Evolutionary conservation across 2,797 vertebrate species (phyloP).

Genomic region (Heliangelus exortis): DNA sequence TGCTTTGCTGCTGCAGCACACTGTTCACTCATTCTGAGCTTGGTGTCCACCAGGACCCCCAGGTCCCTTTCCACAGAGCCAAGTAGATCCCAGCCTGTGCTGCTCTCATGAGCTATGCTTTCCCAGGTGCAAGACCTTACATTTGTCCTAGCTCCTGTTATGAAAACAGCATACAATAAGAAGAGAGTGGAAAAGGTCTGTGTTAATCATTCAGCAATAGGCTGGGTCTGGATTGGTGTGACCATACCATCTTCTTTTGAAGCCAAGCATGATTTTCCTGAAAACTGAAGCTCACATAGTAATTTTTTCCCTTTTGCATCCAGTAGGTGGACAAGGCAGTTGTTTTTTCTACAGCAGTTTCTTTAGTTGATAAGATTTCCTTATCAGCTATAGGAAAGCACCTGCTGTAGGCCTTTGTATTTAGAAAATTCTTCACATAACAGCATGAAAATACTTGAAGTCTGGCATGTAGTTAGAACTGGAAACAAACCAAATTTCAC

Average conservation of each 20-base stretch:
- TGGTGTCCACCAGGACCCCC: too few species aligned
- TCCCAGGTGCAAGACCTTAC: too few species aligned
- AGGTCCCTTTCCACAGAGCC: too few species aligned
- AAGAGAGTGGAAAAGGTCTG: conserved; percentile 52
- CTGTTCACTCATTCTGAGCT: too few species aligned
- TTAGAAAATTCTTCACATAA: conserved; percentile 52
- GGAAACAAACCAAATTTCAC: conserved; percentile 59
- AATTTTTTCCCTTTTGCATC: conserved; percentile 3
- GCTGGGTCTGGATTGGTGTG: background rate
- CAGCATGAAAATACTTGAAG: conserved; percentile 65
- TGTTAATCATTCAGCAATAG: conserved; percentile 36
- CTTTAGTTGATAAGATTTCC: background rate
- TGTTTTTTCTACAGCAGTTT: conserved; percentile 45
- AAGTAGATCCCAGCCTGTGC: too few species aligned
- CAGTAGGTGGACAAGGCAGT: conserved; percentile 31
- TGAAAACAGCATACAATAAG: conserved; percentile 51
- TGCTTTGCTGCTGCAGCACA: too few species aligned
- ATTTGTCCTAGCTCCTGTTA: conserved; percentile 19
- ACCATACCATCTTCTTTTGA: background rate
- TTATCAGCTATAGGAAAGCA: conserved; percentile 13
- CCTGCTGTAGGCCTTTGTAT: conserved; percentile 56
- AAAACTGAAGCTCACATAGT: conserved; percentile 7
- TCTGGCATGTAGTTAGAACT: conserved; percentile 71
- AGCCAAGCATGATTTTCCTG: conserved; percentile 14
- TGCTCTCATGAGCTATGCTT: too few species aligned